Conservation (phyloP, 2,113 vertebrate species). For the Nibea coibor region DNA sequence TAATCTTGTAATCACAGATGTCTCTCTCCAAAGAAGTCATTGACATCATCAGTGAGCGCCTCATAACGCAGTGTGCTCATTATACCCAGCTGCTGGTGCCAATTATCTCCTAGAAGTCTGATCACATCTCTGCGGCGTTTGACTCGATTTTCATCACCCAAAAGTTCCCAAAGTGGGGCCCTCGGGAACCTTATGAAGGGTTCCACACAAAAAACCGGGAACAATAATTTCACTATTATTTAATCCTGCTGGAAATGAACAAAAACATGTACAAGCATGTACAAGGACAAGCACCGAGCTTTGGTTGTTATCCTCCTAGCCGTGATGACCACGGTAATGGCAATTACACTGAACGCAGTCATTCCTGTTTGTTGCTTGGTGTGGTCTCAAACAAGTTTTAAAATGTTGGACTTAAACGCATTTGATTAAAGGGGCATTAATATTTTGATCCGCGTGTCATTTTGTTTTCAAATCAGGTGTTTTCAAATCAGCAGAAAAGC, state of each 20-base stretch:
- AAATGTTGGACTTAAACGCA: background rate
- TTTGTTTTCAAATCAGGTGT: background rate
- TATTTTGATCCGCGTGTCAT: background rate
- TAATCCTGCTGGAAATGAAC: conserved; percentile 8
- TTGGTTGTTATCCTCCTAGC: conserved; percentile 21
- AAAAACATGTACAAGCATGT: background rate
- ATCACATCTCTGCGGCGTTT: conserved; percentile 46
- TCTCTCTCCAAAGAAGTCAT: conserved; percentile 58
- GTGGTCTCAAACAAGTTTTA: background rate
- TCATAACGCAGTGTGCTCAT: conserved; percentile 71
- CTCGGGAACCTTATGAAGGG: background rate
- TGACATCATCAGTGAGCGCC: conserved; percentile 66
- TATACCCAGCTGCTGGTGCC: conserved; percentile 68
- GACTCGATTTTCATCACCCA: conserved; percentile 34
- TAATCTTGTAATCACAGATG: conserved; percentile 77
- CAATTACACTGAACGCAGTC: conserved; percentile 23
- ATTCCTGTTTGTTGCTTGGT: background rate
- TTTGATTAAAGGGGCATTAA: background rate
- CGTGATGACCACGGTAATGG: conserved; percentile 24
- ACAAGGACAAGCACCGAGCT: background rate
- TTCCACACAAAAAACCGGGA: background rate
- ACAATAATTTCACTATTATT: conserved; percentile 9
- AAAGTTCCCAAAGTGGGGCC: conserved; percentile 29
- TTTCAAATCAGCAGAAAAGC: conserved; percentile 3
- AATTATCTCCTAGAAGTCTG: conserved; percentile 63